phyloP scores from a whole-genome alignment of 1,140 invertebrate species.

The Drosophila baimaii region DNA sequence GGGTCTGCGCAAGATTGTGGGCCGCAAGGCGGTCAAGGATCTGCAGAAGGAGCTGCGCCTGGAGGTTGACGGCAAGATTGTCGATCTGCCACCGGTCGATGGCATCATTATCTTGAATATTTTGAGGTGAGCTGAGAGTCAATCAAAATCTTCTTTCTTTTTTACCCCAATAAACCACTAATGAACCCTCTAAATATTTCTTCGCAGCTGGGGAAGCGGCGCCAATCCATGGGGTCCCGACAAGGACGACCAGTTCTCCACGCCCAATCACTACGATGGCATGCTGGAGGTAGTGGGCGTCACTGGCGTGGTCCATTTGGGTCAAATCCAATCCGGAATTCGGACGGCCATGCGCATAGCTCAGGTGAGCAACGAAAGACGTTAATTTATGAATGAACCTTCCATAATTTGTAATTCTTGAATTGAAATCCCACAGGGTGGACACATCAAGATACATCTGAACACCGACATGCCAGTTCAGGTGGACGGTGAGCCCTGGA shows the following conservation, averaged over 20 bases:
- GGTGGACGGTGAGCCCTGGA: constrained; percentile 99
- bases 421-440: constrained; percentile 86
- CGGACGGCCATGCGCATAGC: constrained; percentile 98
- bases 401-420: not conserved
- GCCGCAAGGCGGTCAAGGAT: constrained; percentile 96
- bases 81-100: constrained; percentile 97
- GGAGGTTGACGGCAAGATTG: constrained; percentile 97
- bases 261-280: constrained; percentile 99
- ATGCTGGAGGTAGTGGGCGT: constrained; percentile 99
- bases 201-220: constrained; percentile 97
- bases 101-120: constrained; percentile 99
- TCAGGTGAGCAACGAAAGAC: constrained; percentile 87
- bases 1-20: constrained; percentile 98
- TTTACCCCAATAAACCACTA: not conserved
- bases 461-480: constrained; percentile 98
- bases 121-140: constrained; percentile 89
- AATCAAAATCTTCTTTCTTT: too few relatives aligned
- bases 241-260: constrained; percentile 98
- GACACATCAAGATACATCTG: constrained; percentile 94
- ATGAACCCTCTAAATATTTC: not conserved
- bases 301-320: constrained; percentile 98
- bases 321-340: constrained; percentile 99
- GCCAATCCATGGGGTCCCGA: constrained; percentile 99
- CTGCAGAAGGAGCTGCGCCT: constrained; percentile 96
- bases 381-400: accelerated